Percentiles rank a stretch among this genome's conserved stretches.
phyloP scores from a whole-genome alignment of 1,140 invertebrate species.

The Drusus annulatus region DNA sequence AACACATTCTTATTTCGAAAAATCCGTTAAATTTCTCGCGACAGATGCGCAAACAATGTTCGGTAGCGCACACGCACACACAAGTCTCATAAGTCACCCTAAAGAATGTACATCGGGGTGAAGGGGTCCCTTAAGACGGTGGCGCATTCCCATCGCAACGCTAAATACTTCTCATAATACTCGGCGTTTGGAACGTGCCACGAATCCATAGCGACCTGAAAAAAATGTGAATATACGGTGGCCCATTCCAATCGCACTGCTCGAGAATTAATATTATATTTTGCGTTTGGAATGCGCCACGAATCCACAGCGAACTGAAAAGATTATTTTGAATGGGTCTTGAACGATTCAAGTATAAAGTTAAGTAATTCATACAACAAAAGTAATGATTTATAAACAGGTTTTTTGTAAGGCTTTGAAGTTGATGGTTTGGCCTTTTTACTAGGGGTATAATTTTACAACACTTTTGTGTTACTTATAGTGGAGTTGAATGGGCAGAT shows the following conservation, averaged over 20 bases:
- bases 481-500: not conserved
- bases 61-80: slow-evolving; percentile 1
- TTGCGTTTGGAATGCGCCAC: not conserved
- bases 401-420: no score
- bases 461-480: no score
- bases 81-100: slow-evolving; percentile 27
- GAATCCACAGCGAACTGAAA: not conserved
- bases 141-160: not conserved
- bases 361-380: not conserved
- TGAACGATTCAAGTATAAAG: not conserved
- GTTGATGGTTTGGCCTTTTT: not conserved
- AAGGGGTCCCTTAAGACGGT: not conserved
- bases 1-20: slow-evolving; percentile 12
- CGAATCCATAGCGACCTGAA: not conserved
- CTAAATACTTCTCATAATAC: no score
- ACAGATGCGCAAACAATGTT: slow-evolving; percentile 21
- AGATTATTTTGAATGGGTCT: no score
- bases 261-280: not conserved
- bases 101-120: not conserved
- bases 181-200: not conserved
- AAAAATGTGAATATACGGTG: not conserved
- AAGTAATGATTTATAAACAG: no score
- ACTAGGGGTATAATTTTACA: no score
- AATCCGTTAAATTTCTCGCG: slow-evolving; percentile 35
- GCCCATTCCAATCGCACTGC: not conserved